A percentile compares a stretch with the other conserved stretches of the same genome.
phyloP scores from a whole-genome alignment of 2,888 invertebrate species.

The Ectemnius lituratus region DNA sequence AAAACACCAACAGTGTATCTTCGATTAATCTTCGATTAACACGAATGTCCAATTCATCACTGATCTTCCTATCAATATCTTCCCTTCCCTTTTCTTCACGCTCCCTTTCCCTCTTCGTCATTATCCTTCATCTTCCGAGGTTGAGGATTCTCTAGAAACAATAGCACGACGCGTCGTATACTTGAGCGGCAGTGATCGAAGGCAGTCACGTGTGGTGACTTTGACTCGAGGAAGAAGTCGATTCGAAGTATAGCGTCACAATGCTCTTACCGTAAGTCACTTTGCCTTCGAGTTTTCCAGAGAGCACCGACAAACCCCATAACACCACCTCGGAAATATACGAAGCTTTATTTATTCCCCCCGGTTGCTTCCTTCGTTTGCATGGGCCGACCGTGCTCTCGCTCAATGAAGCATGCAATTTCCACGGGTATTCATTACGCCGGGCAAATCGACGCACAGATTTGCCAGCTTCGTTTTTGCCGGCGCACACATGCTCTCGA shows the following conservation, averaged over 20 bases:
- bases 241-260: too few species aligned
- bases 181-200: not conserved
- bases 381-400: slow-evolving; percentile 1
- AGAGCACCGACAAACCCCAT: too few species aligned
- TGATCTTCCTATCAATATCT: too few species aligned
- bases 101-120: not conserved
- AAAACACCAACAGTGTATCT: too few species aligned
- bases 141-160: not conserved
- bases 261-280: too few species aligned
- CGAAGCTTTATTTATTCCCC: not conserved
- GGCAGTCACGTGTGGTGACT: not conserved
- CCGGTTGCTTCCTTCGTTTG: not conserved
- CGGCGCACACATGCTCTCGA: not conserved
- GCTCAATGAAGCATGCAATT: slow-evolving; percentile 7
- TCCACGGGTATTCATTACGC: slow-evolving; percentile 17
- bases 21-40: too few species aligned
- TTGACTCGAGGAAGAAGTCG: too few species aligned
- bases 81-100: not conserved
- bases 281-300: too few species aligned
- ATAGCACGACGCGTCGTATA: not conserved
- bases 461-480: too few species aligned
- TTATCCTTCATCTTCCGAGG: not conserved
- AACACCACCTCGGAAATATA: too few species aligned
- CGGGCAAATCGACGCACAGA: slow-evolving; percentile 1
- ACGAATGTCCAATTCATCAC: too few species aligned